Evolutionary conservation across 2,888 invertebrate species (phyloP), one percentile per base, ranked within the genome.

Genomic region (Arrhopalites spinosus): DNA sequence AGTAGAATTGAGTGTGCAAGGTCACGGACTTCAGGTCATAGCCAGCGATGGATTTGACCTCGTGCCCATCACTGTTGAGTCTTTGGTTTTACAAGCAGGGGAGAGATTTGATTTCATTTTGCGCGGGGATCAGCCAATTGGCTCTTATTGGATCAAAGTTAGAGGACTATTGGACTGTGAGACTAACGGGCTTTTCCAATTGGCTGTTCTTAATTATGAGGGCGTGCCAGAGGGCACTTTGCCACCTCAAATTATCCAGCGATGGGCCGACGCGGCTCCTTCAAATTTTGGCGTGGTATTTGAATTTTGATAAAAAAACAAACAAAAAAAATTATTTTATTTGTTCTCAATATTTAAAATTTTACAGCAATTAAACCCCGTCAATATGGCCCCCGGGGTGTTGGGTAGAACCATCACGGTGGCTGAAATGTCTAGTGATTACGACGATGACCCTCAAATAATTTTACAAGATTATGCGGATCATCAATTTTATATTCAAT

Each of bases 51-150:
- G 94, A 1, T 90, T 89, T 82, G 91, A 94, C 82, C 85, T 95
- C 81, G 89, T 91, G 83, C 91, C 93, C 2, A 86, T 92, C 72
- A 89, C 59, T 25, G 77, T 79, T 13, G 67, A 73, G 20, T 81
- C 81, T 25, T n/a, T 61, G 79, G 92, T 95, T 3, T 91, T 91
- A 3, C 95, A 94, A 84, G 94, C 95, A 0, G 96, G 96, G 0
- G 96, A 96, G 85, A 87, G 95, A 59, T 95, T 91, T 84, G 95
- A 95, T 84, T 92, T 95, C 83, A 87, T 95, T 0, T 81, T 95
- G 23, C 88, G 91, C 69, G 92, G 94, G 7, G 89, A 91, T 84
- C 91, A 91, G 79, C 87, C 90, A 0, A 89, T 89, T 72, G 91
- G 91, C 84, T 94, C 94, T 84, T 96, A 94, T 23, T 67, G 67